These are phyloP conservation scores for Alosa alosa DNA, from an alignment of 2,113 vertebrate genomes.

Conservation along the genomic window DNA sequence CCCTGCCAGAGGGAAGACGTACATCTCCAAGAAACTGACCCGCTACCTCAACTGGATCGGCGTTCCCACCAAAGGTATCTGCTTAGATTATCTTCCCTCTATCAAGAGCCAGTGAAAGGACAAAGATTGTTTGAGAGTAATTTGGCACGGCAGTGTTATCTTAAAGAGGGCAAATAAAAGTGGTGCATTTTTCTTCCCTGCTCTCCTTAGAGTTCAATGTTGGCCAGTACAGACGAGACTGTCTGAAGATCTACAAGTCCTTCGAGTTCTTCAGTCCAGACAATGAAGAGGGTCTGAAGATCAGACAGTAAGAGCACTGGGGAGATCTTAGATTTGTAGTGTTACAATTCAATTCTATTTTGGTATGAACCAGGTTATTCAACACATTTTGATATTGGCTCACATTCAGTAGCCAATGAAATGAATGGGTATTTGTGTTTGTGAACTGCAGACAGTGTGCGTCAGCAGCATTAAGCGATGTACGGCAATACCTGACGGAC, in stretches of 20 bases:
- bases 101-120: background rate
- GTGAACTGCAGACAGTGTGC: constrained; percentile 82
- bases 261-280: constrained; percentile 97
- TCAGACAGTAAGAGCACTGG: constrained; percentile 81
- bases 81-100: background rate
- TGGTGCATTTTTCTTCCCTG: background rate
- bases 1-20: constrained; percentile 94
- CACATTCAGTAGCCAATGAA: background rate
- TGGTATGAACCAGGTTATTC: background rate
- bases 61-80: constrained; percentile 89
- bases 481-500: constrained; percentile 78
- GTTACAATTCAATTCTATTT: background rate
- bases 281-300: constrained; percentile 93
- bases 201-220: constrained; percentile 88
- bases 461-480: constrained; percentile 78
- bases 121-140: background rate
- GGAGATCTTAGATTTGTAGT: background rate
- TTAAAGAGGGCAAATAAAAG: background rate
- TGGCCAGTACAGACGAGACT: constrained; percentile 90
- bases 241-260: constrained; percentile 92
- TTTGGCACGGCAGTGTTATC: background rate
- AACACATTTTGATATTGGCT: too few species aligned
- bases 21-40: constrained; percentile 97
- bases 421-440: background rate
- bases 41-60: constrained; percentile 99